Conservation (phyloP, 2,797 vertebrate species). For the Basileuterus tristriatus region DNA sequence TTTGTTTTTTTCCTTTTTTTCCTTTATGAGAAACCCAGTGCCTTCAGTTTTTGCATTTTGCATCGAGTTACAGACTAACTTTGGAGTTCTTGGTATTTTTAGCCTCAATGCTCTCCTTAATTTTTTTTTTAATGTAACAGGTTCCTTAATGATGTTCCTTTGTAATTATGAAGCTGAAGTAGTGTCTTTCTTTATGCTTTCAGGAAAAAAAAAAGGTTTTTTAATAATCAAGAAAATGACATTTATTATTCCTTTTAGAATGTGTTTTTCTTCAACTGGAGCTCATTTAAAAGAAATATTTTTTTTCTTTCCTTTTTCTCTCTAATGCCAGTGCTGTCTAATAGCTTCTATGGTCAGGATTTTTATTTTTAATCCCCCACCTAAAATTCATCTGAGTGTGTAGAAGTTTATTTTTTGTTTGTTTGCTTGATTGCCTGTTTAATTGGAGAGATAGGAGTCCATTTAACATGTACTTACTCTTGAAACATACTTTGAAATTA, state of each 20-base stretch:
- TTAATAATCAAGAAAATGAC: background rate
- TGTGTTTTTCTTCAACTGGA: background rate
- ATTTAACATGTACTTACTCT: background rate
- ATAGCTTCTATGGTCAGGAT: background rate
- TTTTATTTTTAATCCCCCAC: background rate
- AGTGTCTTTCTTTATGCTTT: background rate
- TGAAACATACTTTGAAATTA: background rate
- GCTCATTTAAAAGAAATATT: background rate
- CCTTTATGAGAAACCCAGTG: background rate
- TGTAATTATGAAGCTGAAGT: background rate
- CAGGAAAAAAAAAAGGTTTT: background rate
- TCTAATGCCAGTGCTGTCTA: background rate
- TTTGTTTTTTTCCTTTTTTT: background rate
- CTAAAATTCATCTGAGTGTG: background rate
- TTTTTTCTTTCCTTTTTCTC: background rate
- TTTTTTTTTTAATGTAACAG: background rate
- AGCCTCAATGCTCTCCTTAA: background rate
- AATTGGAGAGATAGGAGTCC: background rate
- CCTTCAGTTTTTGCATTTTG: background rate
- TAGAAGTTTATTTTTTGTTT: background rate
- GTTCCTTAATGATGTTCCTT: background rate
- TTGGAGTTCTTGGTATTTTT: background rate
- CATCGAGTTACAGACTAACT: background rate
- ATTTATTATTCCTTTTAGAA: background rate
- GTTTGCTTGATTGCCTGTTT: background rate